A percentile compares a stretch with the other conserved stretches of the same genome.
Conservation (phyloP, 2,888 invertebrate species). For the Eulithis prunata region DNA sequence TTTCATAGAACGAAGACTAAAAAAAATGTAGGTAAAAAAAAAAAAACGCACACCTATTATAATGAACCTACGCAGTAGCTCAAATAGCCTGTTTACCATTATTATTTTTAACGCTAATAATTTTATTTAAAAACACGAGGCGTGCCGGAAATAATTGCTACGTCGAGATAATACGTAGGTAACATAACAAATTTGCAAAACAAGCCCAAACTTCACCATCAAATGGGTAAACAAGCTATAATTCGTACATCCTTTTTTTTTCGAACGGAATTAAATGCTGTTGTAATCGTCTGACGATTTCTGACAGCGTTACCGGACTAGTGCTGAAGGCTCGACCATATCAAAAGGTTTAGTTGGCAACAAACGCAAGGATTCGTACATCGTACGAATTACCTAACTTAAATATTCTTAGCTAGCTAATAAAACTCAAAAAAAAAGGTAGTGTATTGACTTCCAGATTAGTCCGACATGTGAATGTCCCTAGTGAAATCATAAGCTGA, state of each 20-base stretch:
- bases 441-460: constrained; percentile 52
- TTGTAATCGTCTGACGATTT: no score
- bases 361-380: no score
- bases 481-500: constrained; percentile 28
- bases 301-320: no score
- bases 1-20: no score
- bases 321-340: no score
- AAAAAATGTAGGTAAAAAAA: neutral
- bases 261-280: no score
- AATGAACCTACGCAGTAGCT: neutral
- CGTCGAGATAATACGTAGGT: constrained; percentile 29
- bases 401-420: no score
- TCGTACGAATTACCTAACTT: no score
- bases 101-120: constrained; percentile 21
- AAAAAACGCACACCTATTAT: neutral
- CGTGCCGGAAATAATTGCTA: constrained; percentile 60
- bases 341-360: no score
- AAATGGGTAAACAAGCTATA: neutral
- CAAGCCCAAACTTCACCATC: neutral
- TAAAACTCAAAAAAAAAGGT: constrained; percentile 1
- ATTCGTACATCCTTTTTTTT: no score
- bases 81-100: constrained; percentile 9
- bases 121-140: constrained; percentile 44
- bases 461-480: constrained; percentile 52
- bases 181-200: constrained; percentile 6